Base-by-base conservation (phyloP, 2,888 invertebrate genomes). In the Dynastes grantii region DNA sequence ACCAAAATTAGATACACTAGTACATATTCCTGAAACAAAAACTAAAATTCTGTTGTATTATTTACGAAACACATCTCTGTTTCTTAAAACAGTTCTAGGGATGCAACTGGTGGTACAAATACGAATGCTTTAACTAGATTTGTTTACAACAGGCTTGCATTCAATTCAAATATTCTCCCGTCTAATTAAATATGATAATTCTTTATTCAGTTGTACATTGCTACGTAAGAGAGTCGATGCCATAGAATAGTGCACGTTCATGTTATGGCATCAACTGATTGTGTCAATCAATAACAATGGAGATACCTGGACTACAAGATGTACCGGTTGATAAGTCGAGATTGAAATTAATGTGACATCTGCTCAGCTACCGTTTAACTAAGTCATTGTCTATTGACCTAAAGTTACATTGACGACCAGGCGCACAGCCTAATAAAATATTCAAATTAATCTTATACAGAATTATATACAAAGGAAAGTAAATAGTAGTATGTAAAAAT, bases 271-370 rank as follows among this genome's bases (percentile, higher is more conserved):
- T 71, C 77, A 71, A 71, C 65, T 32, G 79, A 70, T 79, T 70
- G 70, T 61, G 76, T 79, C 79, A 79, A 76, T 79, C 76, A 76
- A 37, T 76, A 76, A 79, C 79, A 79, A 79, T 76, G 76, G 70
- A 51, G 53, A 53, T 68, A 79, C 79, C 68, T 76, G 79, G 76
- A 70, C 76, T 63, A 78, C 76, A 58, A 79, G 79, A 79, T 79
- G 61, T 61, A 76, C 68, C 27, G 49, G 45, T 58, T 64, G 79
- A 79, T 79, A 79, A 79, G 55, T 13, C 5, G 76, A 70, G 76
- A 79, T 79, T 79, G 79, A 79, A 79, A 79, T 78, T 79, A 76
- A 79, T 79, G 79, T 76, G 79, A 79, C 79, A 79, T 79, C 76
- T 79, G 79, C 76, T 64, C 51, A 27, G 79, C 79, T 79, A 79